Evolutionary conservation across 2,888 invertebrate genomes (phyloP), one percentile per base, ranked within the genome.

Genomic region (Eilema griseolum): DNA sequence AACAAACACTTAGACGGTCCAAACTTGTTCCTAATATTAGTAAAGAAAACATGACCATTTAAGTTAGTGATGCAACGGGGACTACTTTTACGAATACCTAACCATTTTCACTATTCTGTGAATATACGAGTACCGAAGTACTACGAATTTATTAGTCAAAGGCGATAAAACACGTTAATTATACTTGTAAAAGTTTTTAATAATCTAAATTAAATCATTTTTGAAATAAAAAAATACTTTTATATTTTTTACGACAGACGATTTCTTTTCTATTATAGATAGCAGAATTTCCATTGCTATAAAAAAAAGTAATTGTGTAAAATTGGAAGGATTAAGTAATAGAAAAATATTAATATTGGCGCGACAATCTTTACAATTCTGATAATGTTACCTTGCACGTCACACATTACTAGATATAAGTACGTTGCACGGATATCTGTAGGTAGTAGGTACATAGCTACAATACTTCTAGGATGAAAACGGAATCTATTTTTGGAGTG

Each of bases 61-160:
- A 20, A 16, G 14, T 46, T 46, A 46, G 46, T 1, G 20, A 20
- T 20, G 16, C 46, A 46, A 46, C 41, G 41, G 41, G 16, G 46
- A 20, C 7, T 20, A 46, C 41, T 46, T 46, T 20, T 46, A 46
- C 20, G 5, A 46, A 46, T 41, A n/a, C n/a, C n/a, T n/a, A 46
- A 46, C 7, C 20, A 46, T 46, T 46, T n/a, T 46, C 46, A 46
- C 46, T 46, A 16, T 46, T 46, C 46, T 20, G n/a, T 52, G 52
- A 52, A 52, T 10, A 52, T 10, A n/a, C 52, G n/a, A n/a, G 10
- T 52, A 52, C 20, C 20, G 20, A 20, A 7, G 20, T 52, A 52
- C 52, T n/a, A n/a, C 52, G 52, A 52, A 52, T 52, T n/a, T 52
- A 52, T 52, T n/a, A 52, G 52, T n/a, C 52, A 52, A 52, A 52